Conservation (phyloP, 2,888 invertebrate species). For the Leptothorax acervorum region DNA sequence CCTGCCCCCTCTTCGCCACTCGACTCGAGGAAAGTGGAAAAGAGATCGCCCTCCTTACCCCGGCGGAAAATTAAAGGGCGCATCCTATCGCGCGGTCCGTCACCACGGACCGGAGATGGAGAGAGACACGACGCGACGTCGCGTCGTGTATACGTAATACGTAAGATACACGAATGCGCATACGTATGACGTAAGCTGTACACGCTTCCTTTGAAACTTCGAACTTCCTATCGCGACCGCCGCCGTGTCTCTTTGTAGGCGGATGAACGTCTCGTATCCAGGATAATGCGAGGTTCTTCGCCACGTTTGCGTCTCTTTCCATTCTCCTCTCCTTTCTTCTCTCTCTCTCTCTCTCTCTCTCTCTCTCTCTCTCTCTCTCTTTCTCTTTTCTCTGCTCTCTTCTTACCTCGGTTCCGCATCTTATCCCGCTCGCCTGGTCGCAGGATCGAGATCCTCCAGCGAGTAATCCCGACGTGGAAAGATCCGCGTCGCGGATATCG, state of each 20-base stretch:
- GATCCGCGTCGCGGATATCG: slow-evolving; percentile 74
- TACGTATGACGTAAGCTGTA: slow-evolving; percentile 35
- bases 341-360: not conserved
- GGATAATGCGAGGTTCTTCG: slow-evolving; percentile 57
- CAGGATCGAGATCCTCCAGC: slow-evolving; percentile 71
- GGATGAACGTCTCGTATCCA: slow-evolving; percentile 59
- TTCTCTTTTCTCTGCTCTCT: slow-evolving; percentile 47
- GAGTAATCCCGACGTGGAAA: slow-evolving; percentile 71
- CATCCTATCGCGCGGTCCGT: slow-evolving; percentile 55
- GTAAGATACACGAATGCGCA: slow-evolving; percentile 25
- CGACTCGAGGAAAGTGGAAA: slow-evolving; percentile 42
- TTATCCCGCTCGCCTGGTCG: slow-evolving; percentile 36
- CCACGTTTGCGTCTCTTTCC: slow-evolving; percentile 61
- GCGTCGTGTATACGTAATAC: slow-evolving; percentile 32
- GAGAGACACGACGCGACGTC: not conserved
- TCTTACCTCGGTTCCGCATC: slow-evolving; percentile 13
- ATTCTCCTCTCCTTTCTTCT: slow-evolving; percentile 27
- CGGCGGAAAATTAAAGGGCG: slow-evolving; percentile 73
- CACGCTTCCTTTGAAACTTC: slow-evolving; percentile 51
- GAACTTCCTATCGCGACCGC: slow-evolving; percentile 54
- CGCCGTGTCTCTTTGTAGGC: slow-evolving; percentile 44
- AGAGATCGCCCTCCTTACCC: slow-evolving; percentile 6
- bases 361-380: slow-evolving; percentile 7
- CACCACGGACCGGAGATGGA: slow-evolving; percentile 31
- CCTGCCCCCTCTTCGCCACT: not conserved